Percentiles rank a stretch among this genome's conserved stretches.
Evolutionary conservation across 2,797 vertebrate species (phyloP).

Genomic region (Loris lydekkerianus): DNA sequence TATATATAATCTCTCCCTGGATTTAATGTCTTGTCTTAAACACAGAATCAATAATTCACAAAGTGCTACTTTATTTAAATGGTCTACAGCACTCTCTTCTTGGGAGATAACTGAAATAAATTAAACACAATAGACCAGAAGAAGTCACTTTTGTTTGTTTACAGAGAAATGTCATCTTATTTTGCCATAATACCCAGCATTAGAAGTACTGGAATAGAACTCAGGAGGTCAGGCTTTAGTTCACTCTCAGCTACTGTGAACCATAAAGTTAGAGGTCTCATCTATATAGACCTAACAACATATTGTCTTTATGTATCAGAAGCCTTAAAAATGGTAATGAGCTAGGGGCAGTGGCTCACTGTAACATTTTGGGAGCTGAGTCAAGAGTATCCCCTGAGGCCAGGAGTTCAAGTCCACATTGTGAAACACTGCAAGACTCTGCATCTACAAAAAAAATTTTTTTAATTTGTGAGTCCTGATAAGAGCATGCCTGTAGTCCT

Average conservation of each 20-base stretch:
- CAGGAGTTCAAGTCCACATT: too few relatives aligned
- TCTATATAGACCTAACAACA: neutral
- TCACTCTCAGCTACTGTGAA: neutral
- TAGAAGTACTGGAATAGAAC: neutral
- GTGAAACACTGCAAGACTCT: too few relatives aligned
- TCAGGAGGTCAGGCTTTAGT: neutral
- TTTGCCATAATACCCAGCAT: constrained; percentile 26
- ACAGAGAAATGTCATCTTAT: neutral
- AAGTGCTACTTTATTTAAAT: constrained; percentile 38
- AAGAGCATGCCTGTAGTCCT: too few relatives aligned
- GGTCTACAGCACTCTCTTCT: neutral
- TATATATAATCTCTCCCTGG: neutral
- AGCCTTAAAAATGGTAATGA: neutral
- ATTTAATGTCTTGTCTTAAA: constrained; percentile 16
- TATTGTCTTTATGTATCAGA: neutral
- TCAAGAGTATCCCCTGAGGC: too few relatives aligned
- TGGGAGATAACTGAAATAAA: constrained; percentile 2
- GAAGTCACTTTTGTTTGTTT: neutral
- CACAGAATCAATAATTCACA: constrained; percentile 20
- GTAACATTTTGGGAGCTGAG: too few relatives aligned
- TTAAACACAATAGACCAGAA: constrained; percentile 7
- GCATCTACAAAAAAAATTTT: too few relatives aligned
- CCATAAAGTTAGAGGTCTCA: neutral
- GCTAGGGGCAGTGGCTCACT: too few relatives aligned
- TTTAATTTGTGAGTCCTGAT: too few relatives aligned